Conservation (phyloP, 2,113 vertebrate species). For the Actenoides lindsayi region DNA sequence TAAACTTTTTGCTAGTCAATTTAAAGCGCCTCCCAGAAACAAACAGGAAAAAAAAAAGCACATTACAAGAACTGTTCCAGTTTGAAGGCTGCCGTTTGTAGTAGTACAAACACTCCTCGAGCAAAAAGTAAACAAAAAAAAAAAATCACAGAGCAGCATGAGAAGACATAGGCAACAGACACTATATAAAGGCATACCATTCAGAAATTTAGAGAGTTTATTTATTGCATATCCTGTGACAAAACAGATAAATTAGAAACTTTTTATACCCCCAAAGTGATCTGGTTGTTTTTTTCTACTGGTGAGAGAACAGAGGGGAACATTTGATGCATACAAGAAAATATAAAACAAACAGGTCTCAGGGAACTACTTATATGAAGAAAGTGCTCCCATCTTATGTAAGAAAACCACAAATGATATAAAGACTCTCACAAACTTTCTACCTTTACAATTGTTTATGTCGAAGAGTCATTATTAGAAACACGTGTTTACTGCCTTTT, state of each 20-base stretch:
- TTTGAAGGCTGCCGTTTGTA: not conserved
- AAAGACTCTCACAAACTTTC: not conserved
- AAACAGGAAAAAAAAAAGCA: not conserved
- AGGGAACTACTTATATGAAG: rapidly evolving
- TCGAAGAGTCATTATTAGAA: not conserved
- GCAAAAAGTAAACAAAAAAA: not conserved
- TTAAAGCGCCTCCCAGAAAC: not conserved
- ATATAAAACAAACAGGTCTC: not conserved
- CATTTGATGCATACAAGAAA: not conserved
- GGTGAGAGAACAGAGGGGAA: not conserved
- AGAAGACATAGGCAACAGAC: not conserved
- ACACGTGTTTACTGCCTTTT: not conserved
- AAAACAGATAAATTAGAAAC: not conserved
- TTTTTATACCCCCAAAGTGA: rapidly evolving
- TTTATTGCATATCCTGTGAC: not conserved
- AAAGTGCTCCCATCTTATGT: rapidly evolving
- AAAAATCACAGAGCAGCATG: rapidly evolving
- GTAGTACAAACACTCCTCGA: rapidly evolving
- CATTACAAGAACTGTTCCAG: not conserved
- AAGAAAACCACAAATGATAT: not conserved
- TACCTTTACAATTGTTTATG: not conserved
- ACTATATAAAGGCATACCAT: not conserved
- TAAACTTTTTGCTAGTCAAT: not conserved
- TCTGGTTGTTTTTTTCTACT: not conserved
- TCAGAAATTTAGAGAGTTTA: not conserved